Base-by-base conservation (phyloP, 2,797 vertebrate species). In the Acanthornis magna region DNA sequence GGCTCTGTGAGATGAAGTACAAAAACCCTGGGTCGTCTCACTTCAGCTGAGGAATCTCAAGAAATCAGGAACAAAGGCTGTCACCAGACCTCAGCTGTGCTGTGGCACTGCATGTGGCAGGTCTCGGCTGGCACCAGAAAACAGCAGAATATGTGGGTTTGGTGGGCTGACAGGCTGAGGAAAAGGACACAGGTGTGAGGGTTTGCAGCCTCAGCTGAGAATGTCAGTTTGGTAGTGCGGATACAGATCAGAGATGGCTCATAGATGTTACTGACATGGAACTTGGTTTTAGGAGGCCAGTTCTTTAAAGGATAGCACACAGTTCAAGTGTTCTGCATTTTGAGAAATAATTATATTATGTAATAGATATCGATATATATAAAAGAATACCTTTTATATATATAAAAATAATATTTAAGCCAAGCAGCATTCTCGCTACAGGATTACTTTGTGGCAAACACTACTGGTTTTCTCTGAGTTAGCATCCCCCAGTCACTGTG, bases 1-100 rank as follows among this genome's bases (percentile, higher is more conserved):
- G 40, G 30, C 51, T 80, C 91, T 47, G 55, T 93, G 86, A 92
- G 93, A 94, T 86, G 65, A 80, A 47, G 51, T 79, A 83, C 53
- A 73, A 96, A 95, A 97, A 83, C 78, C 50, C 58, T 17, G 18
- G 22, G n/a, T 85, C 87, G 16, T 86, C 82, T 97, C 83, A 58
- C 53, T 90, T 67, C 0, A 3, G 50, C 71, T 70, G 75, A 58
- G 68, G 78, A 86, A 94, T 85, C 73, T 79, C 32, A 25, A 84
- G 77, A 71, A 91, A 72, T 89, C 32, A 50, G 74, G 94, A 89
- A 48, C 95, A 93, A 85, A 91, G 78, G 57, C 73, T 96, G 68
- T 66, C 78, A 26, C 38, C 30, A 29, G 55, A 48, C 79, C 77
- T 88, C 75, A 80, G 85, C 74, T 87, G 84, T 65, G 40, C 34